Evolutionary conservation across 2,888 invertebrate species (phyloP).

Genomic region (Acrobasis consociella): DNA sequence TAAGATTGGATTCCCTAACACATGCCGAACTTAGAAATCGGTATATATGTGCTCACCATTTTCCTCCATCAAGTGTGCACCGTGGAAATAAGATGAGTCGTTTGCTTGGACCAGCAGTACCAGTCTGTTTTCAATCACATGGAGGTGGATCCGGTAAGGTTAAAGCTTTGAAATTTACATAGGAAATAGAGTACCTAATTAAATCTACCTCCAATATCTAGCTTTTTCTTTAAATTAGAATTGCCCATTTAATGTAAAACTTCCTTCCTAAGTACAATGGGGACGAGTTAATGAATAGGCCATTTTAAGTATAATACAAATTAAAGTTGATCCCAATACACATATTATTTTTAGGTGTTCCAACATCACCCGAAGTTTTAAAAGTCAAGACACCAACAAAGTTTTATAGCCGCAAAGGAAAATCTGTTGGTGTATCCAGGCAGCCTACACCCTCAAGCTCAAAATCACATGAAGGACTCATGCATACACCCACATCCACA

Average conservation of each 20-base stretch:
- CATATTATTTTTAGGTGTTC: not conserved
- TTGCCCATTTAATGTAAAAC: too few species aligned
- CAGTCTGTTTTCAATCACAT: not conserved
- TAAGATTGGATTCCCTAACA: not conserved
- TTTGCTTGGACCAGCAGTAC: not conserved
- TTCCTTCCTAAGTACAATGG: too few species aligned
- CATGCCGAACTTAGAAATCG: not conserved
- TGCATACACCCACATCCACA: not conserved
- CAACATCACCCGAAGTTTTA: not conserved
- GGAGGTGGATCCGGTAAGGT: too few species aligned
- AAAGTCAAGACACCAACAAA: conserved; percentile 1
- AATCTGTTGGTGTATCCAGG: not conserved
- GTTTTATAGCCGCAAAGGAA: not conserved
- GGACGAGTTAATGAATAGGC: too few species aligned
- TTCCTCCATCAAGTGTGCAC: not conserved
- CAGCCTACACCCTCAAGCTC: not conserved
- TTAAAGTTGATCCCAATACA: too few species aligned
- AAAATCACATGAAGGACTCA: not conserved
- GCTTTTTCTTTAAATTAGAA: too few species aligned
- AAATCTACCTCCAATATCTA: too few species aligned
- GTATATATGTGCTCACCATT: not conserved
- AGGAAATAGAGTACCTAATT: too few species aligned
- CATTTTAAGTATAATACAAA: too few species aligned
- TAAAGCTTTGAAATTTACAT: too few species aligned
- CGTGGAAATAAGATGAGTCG: not conserved